Base-by-base conservation (phyloP, 2,113 vertebrate genomes). In the Buteo buteo region DNA sequence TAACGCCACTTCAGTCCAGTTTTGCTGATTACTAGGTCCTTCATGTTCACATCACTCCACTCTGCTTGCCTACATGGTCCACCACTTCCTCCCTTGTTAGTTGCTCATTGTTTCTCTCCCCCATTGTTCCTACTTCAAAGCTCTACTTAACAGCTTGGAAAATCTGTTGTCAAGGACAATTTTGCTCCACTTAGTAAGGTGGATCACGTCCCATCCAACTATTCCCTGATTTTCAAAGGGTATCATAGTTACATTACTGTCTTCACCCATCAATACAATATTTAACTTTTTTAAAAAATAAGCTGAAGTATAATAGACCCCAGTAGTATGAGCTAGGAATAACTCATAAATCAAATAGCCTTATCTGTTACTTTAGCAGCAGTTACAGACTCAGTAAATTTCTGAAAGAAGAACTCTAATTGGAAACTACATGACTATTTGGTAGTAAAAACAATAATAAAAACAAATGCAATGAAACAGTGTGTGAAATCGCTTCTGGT, bases 401-500 rank as follows among this genome's bases (percentile, higher is more conserved):
- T 71, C 40, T 86, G 67, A 79, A 94, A 89, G 62, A 69, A 93
- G n/a, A 76, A 36, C 44, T 62, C 49, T 82, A 38, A 89, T 40
- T 95, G 74, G 59, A 96, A 93, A 62, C 17, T 55, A 26, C 45
- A 55, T 3, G 4, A 78, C 44, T 80, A 24, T 93, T 80, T 92
- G 45, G 34, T 36, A 74, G 36, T 76, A 59, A 93, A 80, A 94
- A 72, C 42, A 88, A 58, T 64, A 82, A 86, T 44, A 65, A 67
- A 83, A 92, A 96, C 2, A 3, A 96, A 88, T 74, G 73, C 26
- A 91, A 84, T 82, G 86, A 93, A 95, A 81, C 82, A 57, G 77
- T 31, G 50, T 95, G 84, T 90, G 91, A 96, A 95, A 97, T 90
- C 90, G 40, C 67, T 95, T 82, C 71, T 94, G 71, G 34, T 79